These are phyloP conservation scores for Bombylius major DNA, from an alignment of 2,888 invertebrate genomes.

Conservation along the genomic window DNA sequence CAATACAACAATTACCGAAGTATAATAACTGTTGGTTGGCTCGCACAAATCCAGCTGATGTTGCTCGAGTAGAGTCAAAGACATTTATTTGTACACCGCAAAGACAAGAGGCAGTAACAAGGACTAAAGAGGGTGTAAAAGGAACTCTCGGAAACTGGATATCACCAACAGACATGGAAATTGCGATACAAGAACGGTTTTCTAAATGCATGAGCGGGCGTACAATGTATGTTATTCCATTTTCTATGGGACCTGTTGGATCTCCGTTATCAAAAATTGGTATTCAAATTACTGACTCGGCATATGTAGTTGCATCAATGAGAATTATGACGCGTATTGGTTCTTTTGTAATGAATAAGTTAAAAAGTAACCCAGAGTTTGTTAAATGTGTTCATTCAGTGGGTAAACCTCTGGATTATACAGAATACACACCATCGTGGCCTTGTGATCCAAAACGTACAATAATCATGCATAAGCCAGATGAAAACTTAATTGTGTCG, in stretches of 20 bases:
- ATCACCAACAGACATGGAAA: conserved; percentile 64
- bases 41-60: conserved; percentile 92
- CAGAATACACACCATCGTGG: conserved; percentile 63
- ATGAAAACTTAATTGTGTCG: conserved; percentile 34
- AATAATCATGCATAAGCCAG: conserved; percentile 71
- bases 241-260: conserved; percentile 96
- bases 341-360: conserved; percentile 40
- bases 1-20: conserved; percentile 66
- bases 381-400: conserved; percentile 91
- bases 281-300: conserved; percentile 90
- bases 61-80: conserved; percentile 91
- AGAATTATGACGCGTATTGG: conserved; percentile 93
- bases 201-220: conserved; percentile 82
- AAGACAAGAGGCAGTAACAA: conserved; percentile 71
- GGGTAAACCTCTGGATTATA: conserved; percentile 54
- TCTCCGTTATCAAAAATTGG: conserved; percentile 93
- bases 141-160: conserved; percentile 92
- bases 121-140: conserved; percentile 59
- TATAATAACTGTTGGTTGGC: conserved; percentile 93
- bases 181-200: conserved; percentile 70
- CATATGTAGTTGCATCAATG: conserved; percentile 97
- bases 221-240: conserved; percentile 97
- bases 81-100: conserved; percentile 85
- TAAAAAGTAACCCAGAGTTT: conserved; percentile 50
- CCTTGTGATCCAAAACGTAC: conserved; percentile 94